phyloP scores from a whole-genome alignment of 2,888 invertebrate species.

The Eristalinus aeneus region DNA sequence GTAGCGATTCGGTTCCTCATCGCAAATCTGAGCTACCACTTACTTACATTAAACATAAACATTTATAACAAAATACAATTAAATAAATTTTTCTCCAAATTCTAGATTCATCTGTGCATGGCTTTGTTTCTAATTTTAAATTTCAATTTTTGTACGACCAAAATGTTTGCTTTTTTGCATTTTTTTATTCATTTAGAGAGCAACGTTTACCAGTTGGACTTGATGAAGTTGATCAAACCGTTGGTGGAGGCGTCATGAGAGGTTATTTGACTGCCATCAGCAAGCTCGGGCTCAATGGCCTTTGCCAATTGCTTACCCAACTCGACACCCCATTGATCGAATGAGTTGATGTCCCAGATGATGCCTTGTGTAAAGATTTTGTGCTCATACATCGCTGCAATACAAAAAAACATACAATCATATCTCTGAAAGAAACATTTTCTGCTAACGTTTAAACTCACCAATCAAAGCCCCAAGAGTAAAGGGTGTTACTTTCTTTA shows the following conservation, averaged over 20 bases:
- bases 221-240: constrained; percentile 97
- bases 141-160: constrained; percentile 37
- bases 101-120: constrained; percentile 44
- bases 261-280: constrained; percentile 83
- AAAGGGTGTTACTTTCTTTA: constrained; percentile 95
- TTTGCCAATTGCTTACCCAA: constrained; percentile 99
- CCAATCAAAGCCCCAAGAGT: constrained; percentile 95
- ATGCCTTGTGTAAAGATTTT: constrained; percentile 99
- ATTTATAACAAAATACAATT: constrained; percentile 46
- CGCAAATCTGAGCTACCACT: constrained; percentile 28
- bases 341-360: constrained; percentile 99
- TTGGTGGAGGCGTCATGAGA: constrained; percentile 98
- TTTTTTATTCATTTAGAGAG: neutral
- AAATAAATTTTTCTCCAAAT: constrained; percentile 13
- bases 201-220: constrained; percentile 82
- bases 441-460: constrained; percentile 80
- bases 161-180: constrained; percentile 20
- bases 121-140: constrained; percentile 26
- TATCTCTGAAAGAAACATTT: neutral
- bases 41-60: constrained; percentile 52
- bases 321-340: constrained; percentile 99
- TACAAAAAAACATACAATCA: neutral
- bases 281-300: constrained; percentile 97
- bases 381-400: constrained; percentile 96
- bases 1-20: constrained; percentile 35